Evolutionary conservation across 1,140 invertebrate species (phyloP), one percentile per base, ranked within the genome.

Genomic region (Drosophila pandora): DNA sequence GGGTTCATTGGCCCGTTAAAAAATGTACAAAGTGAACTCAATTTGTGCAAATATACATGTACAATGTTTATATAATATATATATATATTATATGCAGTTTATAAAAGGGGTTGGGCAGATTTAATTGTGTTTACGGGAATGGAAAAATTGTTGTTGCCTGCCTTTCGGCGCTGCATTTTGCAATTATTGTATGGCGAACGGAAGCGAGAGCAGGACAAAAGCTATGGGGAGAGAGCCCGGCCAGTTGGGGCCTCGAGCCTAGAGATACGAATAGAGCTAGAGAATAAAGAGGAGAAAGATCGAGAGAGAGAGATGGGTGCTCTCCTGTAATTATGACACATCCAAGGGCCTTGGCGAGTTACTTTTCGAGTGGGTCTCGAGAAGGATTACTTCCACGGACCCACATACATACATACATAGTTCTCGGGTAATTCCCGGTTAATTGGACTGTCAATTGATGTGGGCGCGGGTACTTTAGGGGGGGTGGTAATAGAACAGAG

Each of bases 391-490:
- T 69, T 69, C 64, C 63, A 25, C n/a, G 47, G 63, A 63, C 64
- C 64, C 67, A 69, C 41, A 69, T 37, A 28, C 10, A 10, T 69
- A 69, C 41, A 69, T 37, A 28, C 10, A 10, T 69, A 69, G 52
- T 57, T 69, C 67, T 32, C 50, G 67, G 41, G 41, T 69, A 69
- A 69, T 69, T 69, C 67, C 65, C 64, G 65, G 67, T 69, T 69
- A 69, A 69, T 69, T 69, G 67, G 67, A 69, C 65, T 69, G 67
- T 69, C 67, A 69, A 69, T 69, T 69, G 67, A 69, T 57, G 60
- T 30, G 37, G 45, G 28, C 45, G 45, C 8, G 34, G 34, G 39
- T 41, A 41, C 12, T 13, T 41, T 41, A 10, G 8, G 34, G 39
- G 34, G 17, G 50, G 21, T 23, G 28, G 59, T 12, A 43, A 41